Evolutionary conservation across 2,113 vertebrate species (phyloP).

Genomic region (Todiramphus saurophagus): DNA sequence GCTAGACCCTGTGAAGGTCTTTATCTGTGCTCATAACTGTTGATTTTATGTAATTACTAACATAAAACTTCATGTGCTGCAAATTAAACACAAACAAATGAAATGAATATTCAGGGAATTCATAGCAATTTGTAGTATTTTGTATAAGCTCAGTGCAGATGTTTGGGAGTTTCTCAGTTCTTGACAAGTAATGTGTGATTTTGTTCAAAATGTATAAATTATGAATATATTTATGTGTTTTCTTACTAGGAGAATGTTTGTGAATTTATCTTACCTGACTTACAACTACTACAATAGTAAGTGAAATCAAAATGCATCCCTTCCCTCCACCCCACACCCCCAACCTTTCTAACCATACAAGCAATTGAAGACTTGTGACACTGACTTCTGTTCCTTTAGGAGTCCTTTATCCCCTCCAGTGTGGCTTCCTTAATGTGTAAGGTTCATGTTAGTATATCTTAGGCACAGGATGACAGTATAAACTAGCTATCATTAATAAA

Average conservation of each 20-base stretch:
- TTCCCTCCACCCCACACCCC: accelerated
- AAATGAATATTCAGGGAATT: constrained; percentile 27
- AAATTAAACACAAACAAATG: constrained; percentile 26
- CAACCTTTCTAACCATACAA: background rate
- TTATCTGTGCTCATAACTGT: background rate
- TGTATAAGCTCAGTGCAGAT: background rate
- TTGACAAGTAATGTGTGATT: background rate
- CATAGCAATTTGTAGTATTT: constrained; percentile 17
- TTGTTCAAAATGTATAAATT: background rate
- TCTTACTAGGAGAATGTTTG: background rate
- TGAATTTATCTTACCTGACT: background rate
- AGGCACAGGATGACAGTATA: background rate
- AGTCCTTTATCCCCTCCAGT: background rate
- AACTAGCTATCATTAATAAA: background rate
- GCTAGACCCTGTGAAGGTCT: background rate
- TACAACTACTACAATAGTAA: background rate
- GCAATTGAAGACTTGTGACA: background rate
- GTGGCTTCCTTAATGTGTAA: background rate
- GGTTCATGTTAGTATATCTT: background rate
- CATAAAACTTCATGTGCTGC: constrained; percentile 1
- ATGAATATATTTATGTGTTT: background rate
- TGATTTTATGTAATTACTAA: constrained; percentile 24
- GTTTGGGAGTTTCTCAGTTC: background rate
- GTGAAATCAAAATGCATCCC: background rate
- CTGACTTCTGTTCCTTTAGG: background rate